Conservation (phyloP, 2,797 vertebrate genomes). For the Lithobates pipiens region DNA sequence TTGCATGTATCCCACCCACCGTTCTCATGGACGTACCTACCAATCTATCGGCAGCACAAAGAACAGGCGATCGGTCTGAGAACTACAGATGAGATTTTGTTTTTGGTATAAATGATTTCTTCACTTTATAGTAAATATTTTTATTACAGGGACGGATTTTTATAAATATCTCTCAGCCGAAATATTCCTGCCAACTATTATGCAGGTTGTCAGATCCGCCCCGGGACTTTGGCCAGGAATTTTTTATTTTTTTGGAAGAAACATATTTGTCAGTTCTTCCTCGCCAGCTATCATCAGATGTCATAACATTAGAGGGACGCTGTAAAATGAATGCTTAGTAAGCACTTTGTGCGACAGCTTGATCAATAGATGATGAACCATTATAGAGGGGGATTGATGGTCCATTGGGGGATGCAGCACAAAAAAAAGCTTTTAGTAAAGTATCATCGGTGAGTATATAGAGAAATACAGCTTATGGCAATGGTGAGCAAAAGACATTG, state of each 20-base stretch:
- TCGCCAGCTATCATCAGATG: not conserved
- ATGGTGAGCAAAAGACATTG: no score
- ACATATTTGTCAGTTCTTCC: not conserved
- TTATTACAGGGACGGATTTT: no score
- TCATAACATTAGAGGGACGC: not conserved
- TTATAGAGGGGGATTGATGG: not conserved
- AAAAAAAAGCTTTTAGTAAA: not conserved
- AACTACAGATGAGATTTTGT: no score
- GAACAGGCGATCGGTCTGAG: no score
- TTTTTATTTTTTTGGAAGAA: not conserved
- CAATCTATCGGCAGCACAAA: no score
- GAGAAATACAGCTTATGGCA: no score
- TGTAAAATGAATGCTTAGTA: not conserved
- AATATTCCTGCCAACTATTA: not conserved
- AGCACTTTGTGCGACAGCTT: not conserved
- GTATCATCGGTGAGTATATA: no score
- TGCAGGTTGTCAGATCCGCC: not conserved
- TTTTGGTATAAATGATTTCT: no score
- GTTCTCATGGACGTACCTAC: no score
- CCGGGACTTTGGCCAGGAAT: not conserved
- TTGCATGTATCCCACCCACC: no score
- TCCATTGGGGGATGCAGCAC: not conserved
- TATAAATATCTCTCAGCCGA: not conserved
- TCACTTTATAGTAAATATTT: no score
- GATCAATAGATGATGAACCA: not conserved